phyloP scores from a whole-genome alignment of 1,140 invertebrate genomes.

The Hestina assimilis region DNA sequence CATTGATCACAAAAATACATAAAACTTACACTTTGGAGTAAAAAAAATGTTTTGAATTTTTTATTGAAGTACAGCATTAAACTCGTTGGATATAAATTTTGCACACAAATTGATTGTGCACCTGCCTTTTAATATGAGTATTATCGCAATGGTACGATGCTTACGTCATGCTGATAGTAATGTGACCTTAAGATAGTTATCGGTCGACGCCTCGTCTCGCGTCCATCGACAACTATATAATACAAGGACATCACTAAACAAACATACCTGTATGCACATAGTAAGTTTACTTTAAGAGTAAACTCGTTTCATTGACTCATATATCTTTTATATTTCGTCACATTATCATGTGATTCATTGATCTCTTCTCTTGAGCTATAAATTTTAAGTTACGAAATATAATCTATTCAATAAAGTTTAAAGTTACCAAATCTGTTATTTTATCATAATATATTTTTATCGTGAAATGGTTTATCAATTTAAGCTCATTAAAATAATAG shows the following conservation, averaged over 20 bases:
- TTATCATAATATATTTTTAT: too few relatives aligned
- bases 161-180: conserved; percentile 65
- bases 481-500: not conserved
- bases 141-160: conserved; percentile 47
- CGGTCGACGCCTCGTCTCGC: conserved; percentile 65
- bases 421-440: too few relatives aligned
- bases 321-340: too few relatives aligned
- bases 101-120: conserved; percentile 16
- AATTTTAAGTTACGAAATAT: too few relatives aligned
- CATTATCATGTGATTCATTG: too few relatives aligned
- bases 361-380: too few relatives aligned
- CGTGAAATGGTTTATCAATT: too few relatives aligned
- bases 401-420: not conserved
- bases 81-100: not conserved
- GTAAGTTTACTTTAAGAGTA: not conserved
- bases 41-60: too few relatives aligned
- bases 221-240: conserved; percentile 54
- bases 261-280: not conserved
- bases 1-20: not conserved
- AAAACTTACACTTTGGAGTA: too few relatives aligned
- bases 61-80: too few relatives aligned
- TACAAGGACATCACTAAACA: conserved; percentile 58
- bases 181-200: conserved; percentile 75
- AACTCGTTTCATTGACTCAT: too few relatives aligned
- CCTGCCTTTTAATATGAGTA: conserved; percentile 38